Base-by-base conservation (phyloP, 2,113 vertebrate species). In the Climacteris rufus region DNA sequence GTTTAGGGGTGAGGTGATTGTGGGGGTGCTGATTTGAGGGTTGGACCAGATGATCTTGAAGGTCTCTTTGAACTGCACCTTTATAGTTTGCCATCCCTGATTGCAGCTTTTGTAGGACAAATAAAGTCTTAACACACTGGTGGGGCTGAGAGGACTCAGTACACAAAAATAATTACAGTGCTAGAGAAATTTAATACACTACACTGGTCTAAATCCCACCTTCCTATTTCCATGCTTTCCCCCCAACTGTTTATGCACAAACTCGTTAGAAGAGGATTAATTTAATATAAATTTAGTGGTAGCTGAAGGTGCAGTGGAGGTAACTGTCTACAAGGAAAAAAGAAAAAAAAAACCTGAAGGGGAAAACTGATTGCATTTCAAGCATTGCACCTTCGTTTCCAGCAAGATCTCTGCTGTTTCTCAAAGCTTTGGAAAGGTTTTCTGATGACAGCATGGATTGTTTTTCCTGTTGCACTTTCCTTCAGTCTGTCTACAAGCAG, bases 361-460 rank as follows among this genome's bases (percentile, higher is more conserved):
- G n/a, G 59, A 82, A 80, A 80, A 66, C 30, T 47, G 39, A 71
- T 81, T 80, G 21, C 9, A 70, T 92, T 95, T 86, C 74, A 93
- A 95, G 65, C 45, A 87, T 56, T 84, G 54, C n/a, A 80, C 89
- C 79, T 96, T 93, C 7, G 45, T 85, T 96, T 94, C 72, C 81
- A 94, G 31, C 6, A 13, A 94, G 76, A 93, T 80, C 28, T 94
- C 84, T 97, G 88, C 71, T 89, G 60, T 93, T 84, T 94, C 83
- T 97, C 92, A 96, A 53, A 35, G 25, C 37, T 64, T 83, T 77
- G 77, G 83, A 96, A 91, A 68, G 47, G 42, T 82, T 92, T 95
- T 74, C 78, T 94, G 88, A 53, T 93, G 92, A 94, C 92, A 96
- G 68, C 91, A 63, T 77, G 71, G 78, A 92, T 90, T 94, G 80